Percentiles rank a stretch among this genome's conserved stretches.
Evolutionary conservation across 2,888 invertebrate genomes (phyloP).

Genomic region (Cephus pulcher): DNA sequence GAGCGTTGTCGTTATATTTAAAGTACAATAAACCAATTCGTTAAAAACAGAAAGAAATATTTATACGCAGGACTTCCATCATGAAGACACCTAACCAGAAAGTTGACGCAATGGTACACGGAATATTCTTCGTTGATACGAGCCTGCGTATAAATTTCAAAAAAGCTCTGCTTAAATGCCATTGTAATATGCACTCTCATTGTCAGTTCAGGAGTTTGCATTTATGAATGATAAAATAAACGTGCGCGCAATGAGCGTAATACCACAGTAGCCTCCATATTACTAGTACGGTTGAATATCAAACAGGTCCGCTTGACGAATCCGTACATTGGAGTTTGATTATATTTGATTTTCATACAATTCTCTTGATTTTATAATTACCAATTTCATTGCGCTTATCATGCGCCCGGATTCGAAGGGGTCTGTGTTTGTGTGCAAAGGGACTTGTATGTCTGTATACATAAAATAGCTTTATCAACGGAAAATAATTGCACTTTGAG

Average conservation of each 20-base stretch:
- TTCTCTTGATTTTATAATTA: not conserved
- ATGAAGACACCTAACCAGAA: constrained; percentile 15
- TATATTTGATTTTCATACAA: not conserved
- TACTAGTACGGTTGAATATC: not conserved
- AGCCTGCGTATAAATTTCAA: not conserved
- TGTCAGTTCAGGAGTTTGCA: not conserved
- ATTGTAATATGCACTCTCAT: not conserved
- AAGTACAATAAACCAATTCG: constrained; percentile 9
- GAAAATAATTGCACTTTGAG: not conserved
- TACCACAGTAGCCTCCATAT: not conserved
- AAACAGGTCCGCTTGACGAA: not conserved
- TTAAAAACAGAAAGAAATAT: constrained; percentile 8
- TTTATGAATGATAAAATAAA: not conserved
- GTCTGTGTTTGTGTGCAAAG: not conserved
- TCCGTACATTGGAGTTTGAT: not conserved
- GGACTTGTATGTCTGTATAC: not conserved
- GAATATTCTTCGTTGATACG: not conserved
- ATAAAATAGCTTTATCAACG: not conserved
- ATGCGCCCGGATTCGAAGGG: not conserved
- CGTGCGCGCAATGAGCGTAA: not conserved
- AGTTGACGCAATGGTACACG: not conserved
- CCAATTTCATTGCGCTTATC: not conserved
- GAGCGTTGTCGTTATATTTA: not conserved
- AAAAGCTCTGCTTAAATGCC: not conserved
- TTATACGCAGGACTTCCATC: constrained; percentile 14